Evolutionary conservation across 2,888 invertebrate genomes (phyloP).

Genomic region (Coelinius sp.): DNA sequence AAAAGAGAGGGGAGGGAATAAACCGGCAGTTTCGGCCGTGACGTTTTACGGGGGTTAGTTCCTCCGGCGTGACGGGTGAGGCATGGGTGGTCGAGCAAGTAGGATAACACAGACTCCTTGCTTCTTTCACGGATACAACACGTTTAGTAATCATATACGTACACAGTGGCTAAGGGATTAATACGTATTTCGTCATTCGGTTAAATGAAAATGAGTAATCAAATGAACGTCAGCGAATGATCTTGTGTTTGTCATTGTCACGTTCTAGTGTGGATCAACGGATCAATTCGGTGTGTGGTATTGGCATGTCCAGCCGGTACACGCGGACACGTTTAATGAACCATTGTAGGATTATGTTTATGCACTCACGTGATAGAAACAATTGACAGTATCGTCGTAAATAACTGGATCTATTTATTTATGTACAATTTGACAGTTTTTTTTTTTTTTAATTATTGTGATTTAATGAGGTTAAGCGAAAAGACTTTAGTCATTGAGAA

Average conservation of each 20-base stretch:
- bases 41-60: conserved; percentile 54
- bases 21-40: conserved; percentile 48
- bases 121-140: conserved; percentile 20
- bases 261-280: conserved; percentile 1
- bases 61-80: conserved; percentile 52
- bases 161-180: neutral
- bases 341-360: neutral
- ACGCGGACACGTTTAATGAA: conserved; percentile 14
- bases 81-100: conserved; percentile 48
- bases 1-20: conserved; percentile 37
- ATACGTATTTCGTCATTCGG: neutral
- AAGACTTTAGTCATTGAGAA: conserved; percentile 22
- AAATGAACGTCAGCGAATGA: neutral
- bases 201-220: neutral
- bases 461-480: neutral
- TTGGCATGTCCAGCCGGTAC: conserved; percentile 20
- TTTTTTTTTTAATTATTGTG: neutral
- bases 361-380: neutral
- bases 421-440: neutral
- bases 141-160: neutral
- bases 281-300: neutral
- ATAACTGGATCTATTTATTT: neutral
- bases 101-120: conserved; percentile 21
- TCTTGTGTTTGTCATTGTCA: conserved; percentile 11
- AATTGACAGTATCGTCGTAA: neutral